Conservation (phyloP, 2,888 invertebrate species). For the Tenthredo notha region DNA sequence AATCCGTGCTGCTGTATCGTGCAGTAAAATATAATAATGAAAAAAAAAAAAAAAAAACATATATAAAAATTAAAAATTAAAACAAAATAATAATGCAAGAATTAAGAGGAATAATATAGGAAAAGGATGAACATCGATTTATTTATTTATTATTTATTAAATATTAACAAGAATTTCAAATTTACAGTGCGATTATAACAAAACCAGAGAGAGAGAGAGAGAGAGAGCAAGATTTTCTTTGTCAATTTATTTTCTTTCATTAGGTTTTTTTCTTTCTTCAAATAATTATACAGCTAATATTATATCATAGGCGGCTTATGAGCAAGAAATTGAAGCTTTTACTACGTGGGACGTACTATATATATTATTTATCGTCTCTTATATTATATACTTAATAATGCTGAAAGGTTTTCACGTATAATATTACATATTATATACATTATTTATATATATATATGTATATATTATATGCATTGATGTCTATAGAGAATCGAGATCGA, state of each 20-base stretch:
- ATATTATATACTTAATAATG: background rate
- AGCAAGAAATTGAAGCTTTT: background rate
- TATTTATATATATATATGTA: background rate
- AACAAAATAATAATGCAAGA: background rate
- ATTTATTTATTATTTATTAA: background rate
- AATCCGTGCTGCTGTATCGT: slow-evolving; percentile 77
- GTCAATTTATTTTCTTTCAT: background rate
- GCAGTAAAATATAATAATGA: slow-evolving; percentile 70
- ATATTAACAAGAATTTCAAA: background rate
- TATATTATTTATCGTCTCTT: background rate
- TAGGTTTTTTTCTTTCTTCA: background rate
- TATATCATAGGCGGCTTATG: background rate
- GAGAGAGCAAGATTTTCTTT: no score
- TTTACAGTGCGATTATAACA: background rate
- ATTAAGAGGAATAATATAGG: background rate
- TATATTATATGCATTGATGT: background rate
- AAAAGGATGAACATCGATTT: background rate
- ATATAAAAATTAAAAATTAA: background rate
- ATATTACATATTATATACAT: background rate
- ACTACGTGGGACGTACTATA: background rate
- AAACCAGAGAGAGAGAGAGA: no score
- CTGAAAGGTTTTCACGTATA: slow-evolving; percentile 2
- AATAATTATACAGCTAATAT: background rate
- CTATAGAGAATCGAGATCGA: background rate
- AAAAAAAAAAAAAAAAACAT: background rate